These are phyloP conservation scores for Glyphotaelius pellucidus DNA, from an alignment of 2,888 invertebrate species.

Conservation along the genomic window DNA sequence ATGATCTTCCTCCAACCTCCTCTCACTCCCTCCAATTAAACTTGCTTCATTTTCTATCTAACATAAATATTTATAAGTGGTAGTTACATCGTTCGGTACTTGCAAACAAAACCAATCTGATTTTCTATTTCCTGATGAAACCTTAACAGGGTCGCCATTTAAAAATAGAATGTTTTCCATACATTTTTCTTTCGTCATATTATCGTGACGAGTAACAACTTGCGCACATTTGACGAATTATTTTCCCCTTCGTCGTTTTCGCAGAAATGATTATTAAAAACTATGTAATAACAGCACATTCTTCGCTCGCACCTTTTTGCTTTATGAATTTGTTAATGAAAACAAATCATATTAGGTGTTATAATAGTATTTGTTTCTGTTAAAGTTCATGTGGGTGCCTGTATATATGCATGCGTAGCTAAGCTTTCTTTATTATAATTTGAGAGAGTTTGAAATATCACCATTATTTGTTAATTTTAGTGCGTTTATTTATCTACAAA, in stretches of 20 bases:
- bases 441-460: no score
- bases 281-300: neutral
- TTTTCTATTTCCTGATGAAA: slow-evolving; percentile 5
- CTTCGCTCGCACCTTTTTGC: no score
- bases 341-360: no score
- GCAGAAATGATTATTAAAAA: neutral
- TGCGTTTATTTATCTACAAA: no score
- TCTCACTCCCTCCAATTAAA: neutral
- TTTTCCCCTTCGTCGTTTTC: neutral
- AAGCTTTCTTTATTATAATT: no score
- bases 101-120: neutral
- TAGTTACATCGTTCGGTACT: neutral
- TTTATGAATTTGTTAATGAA: no score
- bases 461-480: no score
- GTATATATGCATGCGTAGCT: no score
- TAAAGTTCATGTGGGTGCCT: no score
- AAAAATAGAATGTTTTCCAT: neutral
- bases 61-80: neutral
- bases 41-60: neutral
- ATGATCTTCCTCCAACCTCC: neutral
- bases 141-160: neutral
- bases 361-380: no score
- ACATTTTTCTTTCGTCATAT: neutral
- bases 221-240: neutral
- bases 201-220: neutral